A percentile compares a stretch with the other conserved stretches of the same genome.
Evolutionary conservation across 2,888 invertebrate genomes (phyloP).

Genomic region (Noctuana brunneofusca): DNA sequence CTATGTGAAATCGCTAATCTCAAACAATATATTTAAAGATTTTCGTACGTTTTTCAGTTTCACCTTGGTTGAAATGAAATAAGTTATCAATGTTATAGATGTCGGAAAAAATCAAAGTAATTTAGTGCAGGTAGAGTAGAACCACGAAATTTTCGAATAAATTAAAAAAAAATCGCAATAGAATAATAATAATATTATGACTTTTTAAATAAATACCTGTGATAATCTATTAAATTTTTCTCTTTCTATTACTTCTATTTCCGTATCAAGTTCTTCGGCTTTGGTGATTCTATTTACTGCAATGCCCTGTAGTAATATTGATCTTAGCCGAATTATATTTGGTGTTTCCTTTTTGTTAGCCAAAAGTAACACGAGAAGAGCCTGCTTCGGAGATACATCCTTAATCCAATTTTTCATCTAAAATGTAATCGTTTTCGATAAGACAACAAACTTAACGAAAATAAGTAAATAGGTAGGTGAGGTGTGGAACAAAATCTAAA

Average conservation of each 20-base stretch:
- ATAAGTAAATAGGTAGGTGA: not conserved
- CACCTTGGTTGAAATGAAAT: too few relatives aligned
- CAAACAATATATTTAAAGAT: too few relatives aligned
- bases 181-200: too few relatives aligned
- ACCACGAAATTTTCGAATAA: too few relatives aligned
- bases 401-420: constrained; percentile 70
- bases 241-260: constrained; percentile 72
- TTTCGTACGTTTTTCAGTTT: too few relatives aligned
- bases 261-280: constrained; percentile 68
- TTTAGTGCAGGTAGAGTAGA: too few relatives aligned
- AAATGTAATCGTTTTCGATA: constrained; percentile 33
- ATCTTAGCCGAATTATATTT: constrained; percentile 59
- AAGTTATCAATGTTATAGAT: too few relatives aligned
- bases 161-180: too few relatives aligned
- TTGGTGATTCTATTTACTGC: constrained; percentile 71
- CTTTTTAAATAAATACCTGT: too few relatives aligned
- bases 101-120: too few relatives aligned
- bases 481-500: not conserved
- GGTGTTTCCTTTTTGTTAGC: constrained; percentile 68
- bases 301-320: constrained; percentile 67
- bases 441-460: not conserved
- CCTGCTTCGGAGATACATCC: constrained; percentile 65
- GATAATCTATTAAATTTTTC: constrained; percentile 58
- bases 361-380: constrained; percentile 62
- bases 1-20: too few relatives aligned